Percentiles rank a stretch among this genome's conserved stretches.
These are phyloP conservation scores for Nerophis ophidion DNA, from an alignment of 2,113 vertebrate genomes.

Conservation along the genomic window DNA sequence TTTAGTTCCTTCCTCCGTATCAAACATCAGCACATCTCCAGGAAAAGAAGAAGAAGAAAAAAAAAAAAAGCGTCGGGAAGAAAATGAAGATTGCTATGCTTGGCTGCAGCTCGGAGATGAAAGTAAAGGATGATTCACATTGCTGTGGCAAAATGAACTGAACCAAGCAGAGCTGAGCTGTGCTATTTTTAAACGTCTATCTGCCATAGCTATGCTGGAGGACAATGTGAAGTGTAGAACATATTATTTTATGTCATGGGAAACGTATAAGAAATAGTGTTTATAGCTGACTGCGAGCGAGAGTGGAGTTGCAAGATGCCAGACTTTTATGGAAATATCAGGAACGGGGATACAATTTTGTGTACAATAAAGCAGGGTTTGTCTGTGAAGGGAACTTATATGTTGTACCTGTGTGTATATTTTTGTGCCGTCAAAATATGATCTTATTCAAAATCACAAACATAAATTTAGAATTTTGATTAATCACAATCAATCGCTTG, in stretches of 20 bases:
- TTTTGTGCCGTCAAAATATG: too few relatives aligned
- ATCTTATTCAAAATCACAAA: too few relatives aligned
- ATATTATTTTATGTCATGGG: conserved; percentile 46
- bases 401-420: background rate
- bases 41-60: conserved; percentile 25
- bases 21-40: conserved; percentile 66
- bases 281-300: conserved; percentile 2
- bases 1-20: conserved; percentile 63
- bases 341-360: background rate
- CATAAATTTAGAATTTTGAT: too few relatives aligned
- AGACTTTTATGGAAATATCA: background rate
- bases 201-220: conserved; percentile 37
- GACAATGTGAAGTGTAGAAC: conserved; percentile 45
- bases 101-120: conserved; percentile 65
- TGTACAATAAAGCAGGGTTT: background rate
- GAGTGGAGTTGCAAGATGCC: conserved; percentile 10
- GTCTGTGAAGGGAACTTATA: background rate
- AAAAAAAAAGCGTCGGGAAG: conserved; percentile 39
- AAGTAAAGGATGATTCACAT: conserved; percentile 66
- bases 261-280: conserved; percentile 24
- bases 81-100: conserved; percentile 67
- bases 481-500: too few relatives aligned
- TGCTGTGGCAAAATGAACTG: conserved; percentile 61
- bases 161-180: conserved; percentile 57
- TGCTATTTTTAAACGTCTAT: conserved; percentile 66